Evolutionary conservation across 1,140 invertebrate species (phyloP).

Genomic region (Lucilia sericata): DNA sequence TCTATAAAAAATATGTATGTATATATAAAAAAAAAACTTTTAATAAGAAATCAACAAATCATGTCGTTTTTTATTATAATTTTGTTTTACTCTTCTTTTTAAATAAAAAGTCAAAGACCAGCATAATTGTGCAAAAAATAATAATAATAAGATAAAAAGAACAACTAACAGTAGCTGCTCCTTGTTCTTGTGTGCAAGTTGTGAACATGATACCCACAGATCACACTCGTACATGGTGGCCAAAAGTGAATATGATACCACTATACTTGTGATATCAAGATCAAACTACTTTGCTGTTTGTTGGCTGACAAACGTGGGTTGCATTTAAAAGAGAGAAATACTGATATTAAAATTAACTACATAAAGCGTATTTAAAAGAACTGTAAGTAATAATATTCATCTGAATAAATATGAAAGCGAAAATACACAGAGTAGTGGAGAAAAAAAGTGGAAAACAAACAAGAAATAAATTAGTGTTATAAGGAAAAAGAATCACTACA

Average conservation of each 20-base stretch:
- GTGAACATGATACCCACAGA: conserved; percentile 9
- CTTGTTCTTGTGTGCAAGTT: background rate
- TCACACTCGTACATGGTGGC: conserved; percentile 20
- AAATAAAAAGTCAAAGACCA: conserved; percentile 15
- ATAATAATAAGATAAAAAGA: background rate
- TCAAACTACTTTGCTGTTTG: background rate
- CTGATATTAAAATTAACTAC: background rate
- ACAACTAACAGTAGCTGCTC: conserved; percentile 18
- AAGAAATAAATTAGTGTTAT: background rate
- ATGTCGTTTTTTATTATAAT: background rate
- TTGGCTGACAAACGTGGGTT: conserved; percentile 3
- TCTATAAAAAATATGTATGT: background rate
- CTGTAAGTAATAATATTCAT: background rate
- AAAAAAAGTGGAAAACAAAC: background rate
- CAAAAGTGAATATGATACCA: conserved; percentile 11
- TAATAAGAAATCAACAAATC: conserved; percentile 15
- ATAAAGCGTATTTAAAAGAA: background rate
- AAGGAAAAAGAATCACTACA: background rate
- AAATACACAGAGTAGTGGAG: background rate
- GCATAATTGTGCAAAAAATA: background rate
- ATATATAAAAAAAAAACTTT: background rate
- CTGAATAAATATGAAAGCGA: background rate
- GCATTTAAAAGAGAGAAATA: background rate
- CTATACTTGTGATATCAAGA: conserved; percentile 8
- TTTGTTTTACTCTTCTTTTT: background rate